A percentile compares a stretch with the other conserved stretches of the same genome.
phyloP scores from a whole-genome alignment of 1,140 invertebrate genomes.

The Cotesia vestalis region DNA sequence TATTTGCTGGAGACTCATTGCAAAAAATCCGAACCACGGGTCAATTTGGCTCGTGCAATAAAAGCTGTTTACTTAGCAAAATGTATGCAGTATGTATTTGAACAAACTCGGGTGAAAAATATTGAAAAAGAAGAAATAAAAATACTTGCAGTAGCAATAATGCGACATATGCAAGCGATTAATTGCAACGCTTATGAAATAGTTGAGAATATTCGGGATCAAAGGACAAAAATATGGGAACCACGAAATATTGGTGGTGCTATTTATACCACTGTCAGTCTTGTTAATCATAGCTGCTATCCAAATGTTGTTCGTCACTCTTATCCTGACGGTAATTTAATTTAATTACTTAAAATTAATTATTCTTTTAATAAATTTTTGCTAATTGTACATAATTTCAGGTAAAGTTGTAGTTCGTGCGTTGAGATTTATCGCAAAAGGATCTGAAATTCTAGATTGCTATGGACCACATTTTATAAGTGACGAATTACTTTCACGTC shows the following conservation, averaged over 20 bases:
- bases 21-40: constrained; percentile 56
- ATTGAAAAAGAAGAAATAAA: constrained; percentile 44
- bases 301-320: constrained; percentile 69
- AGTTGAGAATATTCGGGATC: constrained; percentile 64
- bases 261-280: constrained; percentile 71
- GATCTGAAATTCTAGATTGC: constrained; percentile 70
- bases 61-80: constrained; percentile 69
- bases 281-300: constrained; percentile 72
- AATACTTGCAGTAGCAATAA: constrained; percentile 60
- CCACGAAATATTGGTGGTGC: constrained; percentile 69
- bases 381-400: constrained; percentile 45
- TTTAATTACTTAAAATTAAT: constrained; percentile 12
- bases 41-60: constrained; percentile 66
- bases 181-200: constrained; percentile 76
- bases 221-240: constrained; percentile 52
- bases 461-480: constrained; percentile 70
- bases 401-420: constrained; percentile 65
- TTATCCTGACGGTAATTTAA: constrained; percentile 53
- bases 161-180: constrained; percentile 69
- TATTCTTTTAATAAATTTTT: background rate
- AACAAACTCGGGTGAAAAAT: constrained; percentile 40
- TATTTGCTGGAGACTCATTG: constrained; percentile 64
- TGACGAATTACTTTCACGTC: constrained; percentile 55
- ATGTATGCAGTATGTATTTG: constrained; percentile 62
- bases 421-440: constrained; percentile 62